Evolutionary conservation across 2,888 invertebrate genomes (phyloP).

Genomic region (Galerucella calmariensis): DNA sequence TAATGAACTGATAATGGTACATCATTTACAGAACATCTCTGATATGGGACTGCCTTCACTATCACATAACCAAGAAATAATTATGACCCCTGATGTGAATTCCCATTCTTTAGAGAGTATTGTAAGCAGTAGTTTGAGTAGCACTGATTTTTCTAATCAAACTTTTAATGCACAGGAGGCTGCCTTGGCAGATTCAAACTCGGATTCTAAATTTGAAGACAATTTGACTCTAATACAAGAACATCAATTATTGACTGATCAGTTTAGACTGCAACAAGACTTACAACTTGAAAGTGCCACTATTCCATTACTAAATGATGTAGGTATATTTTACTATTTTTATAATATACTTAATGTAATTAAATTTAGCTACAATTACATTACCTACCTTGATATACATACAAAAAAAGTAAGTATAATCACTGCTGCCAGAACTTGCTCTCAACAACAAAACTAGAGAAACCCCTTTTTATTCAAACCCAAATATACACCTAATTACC

Average conservation of each 20-base stretch:
- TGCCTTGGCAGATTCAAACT: conserved; percentile 52
- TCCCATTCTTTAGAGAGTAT: conserved; percentile 59
- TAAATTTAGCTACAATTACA: too few relatives aligned
- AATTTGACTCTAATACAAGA: conserved; percentile 58
- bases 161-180: conserved; percentile 55
- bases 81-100: conserved; percentile 56
- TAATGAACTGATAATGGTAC: conserved; percentile 57
- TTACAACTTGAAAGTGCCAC: conserved; percentile 44
- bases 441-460: too few relatives aligned
- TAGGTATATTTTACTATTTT: conserved; percentile 28
- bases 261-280: conserved; percentile 53
- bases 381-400: too few relatives aligned
- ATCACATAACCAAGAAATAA: conserved; percentile 58
- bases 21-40: conserved; percentile 56
- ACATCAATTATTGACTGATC: conserved; percentile 55
- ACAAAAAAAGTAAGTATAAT: too few relatives aligned
- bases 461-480: too few relatives aligned
- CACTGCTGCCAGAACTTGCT: too few relatives aligned
- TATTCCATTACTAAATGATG: conserved; percentile 38
- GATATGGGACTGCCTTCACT: conserved; percentile 59
- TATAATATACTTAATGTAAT: too few relatives aligned
- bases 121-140: conserved; percentile 58
- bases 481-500: too few relatives aligned
- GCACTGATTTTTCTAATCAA: conserved; percentile 59
- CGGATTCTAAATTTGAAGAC: conserved; percentile 52